A percentile compares a stretch with the other conserved stretches of the same genome.
Conservation (phyloP, 2,888 invertebrate genomes). For the Drosophila phalerata region DNA sequence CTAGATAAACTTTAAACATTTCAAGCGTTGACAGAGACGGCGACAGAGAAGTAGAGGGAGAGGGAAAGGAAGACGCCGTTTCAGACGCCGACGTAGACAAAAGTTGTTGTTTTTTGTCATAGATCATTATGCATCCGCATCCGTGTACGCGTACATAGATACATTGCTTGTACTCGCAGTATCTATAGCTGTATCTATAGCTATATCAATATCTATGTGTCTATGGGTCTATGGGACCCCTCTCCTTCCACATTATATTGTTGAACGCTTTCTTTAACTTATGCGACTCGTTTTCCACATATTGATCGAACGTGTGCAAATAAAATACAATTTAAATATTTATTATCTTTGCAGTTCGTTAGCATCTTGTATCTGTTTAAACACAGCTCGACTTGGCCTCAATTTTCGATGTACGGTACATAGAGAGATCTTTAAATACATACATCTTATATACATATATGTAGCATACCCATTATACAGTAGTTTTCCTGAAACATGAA, state of each 20-base stretch:
- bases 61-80: background rate
- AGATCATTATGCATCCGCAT: conserved; percentile 68
- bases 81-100: conserved; percentile 9
- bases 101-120: conserved; percentile 28
- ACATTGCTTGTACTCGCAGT: conserved; percentile 3
- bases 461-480: conserved; percentile 3
- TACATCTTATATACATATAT: background rate
- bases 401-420: conserved; percentile 31
- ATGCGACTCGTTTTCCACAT: conserved; percentile 68
- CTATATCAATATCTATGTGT: background rate
- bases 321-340: conserved; percentile 83
- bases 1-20: conserved; percentile 63
- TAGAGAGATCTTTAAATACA: conserved; percentile 10
- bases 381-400: conserved; percentile 54
- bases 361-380: conserved; percentile 81
- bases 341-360: conserved; percentile 83
- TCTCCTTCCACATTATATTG: background rate
- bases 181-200: background rate
- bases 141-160: conserved; percentile 27
- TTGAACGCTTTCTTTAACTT: conserved; percentile 49
- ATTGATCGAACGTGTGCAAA: conserved; percentile 83
- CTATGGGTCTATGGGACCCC: conserved; percentile 1
- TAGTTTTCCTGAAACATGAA: conserved; percentile 44
- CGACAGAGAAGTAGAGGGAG: background rate
- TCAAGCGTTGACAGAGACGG: conserved; percentile 9